These are phyloP conservation scores for Muscicapa adusta DNA, from an alignment of 2,113 vertebrate genomes.

Conservation along the genomic window DNA sequence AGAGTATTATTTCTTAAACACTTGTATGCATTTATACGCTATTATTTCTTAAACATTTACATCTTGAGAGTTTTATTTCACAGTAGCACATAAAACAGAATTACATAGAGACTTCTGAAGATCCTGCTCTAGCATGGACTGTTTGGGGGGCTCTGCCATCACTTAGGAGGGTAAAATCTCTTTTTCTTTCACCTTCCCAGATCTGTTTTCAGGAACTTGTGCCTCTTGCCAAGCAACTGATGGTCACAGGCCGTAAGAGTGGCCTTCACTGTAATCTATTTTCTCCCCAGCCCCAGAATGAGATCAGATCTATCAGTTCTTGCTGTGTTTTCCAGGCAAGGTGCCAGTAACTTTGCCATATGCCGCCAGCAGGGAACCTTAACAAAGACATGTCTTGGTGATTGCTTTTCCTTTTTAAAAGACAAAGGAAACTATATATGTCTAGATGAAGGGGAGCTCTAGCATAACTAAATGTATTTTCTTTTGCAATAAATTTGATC, in stretches of 20 bases:
- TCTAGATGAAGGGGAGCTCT: neutral
- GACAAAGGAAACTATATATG: neutral
- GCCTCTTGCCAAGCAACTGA: neutral
- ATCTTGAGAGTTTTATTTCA: neutral
- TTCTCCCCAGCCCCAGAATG: neutral
- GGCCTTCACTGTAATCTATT: neutral
- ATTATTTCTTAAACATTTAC: neutral
- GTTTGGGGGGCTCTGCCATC: neutral
- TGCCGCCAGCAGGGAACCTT: neutral
- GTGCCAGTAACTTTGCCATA: conserved; percentile 24
- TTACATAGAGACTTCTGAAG: neutral
- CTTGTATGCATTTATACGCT: neutral
- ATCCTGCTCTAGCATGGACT: neutral
- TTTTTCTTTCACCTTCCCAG: neutral
- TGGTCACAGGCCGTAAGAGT: neutral
- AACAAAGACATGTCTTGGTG: neutral
- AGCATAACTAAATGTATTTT: neutral
- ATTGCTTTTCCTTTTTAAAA: neutral
- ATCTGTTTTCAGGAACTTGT: neutral
- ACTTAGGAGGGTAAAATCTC: neutral
- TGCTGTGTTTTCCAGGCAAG: conserved; percentile 9
- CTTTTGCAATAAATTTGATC: neutral
- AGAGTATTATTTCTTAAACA: neutral
- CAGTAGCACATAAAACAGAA: neutral
- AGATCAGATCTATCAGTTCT: neutral